Conservation (phyloP, 2,113 vertebrate species). For the Silurus meridionalis region DNA sequence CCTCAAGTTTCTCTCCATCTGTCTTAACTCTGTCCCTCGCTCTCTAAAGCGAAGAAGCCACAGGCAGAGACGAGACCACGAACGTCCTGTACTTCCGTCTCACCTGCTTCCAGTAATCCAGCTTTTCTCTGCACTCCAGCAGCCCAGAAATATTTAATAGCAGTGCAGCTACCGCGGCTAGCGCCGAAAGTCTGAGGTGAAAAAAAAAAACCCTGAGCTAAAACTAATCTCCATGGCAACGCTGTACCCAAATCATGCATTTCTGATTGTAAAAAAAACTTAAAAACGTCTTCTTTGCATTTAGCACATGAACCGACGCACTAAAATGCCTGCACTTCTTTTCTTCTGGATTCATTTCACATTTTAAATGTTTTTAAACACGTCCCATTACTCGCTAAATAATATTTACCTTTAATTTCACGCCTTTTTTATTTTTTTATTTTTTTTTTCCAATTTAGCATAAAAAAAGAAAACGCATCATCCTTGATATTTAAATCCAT, state of each 20-base stretch:
- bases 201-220: background rate
- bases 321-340: background rate
- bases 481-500: background rate
- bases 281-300: background rate
- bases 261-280: background rate
- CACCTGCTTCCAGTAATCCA: constrained; percentile 22
- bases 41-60: constrained; percentile 11
- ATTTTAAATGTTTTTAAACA: background rate
- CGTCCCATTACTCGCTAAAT: background rate
- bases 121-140: constrained; percentile 13
- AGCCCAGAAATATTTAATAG: constrained; percentile 7
- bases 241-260: background rate
- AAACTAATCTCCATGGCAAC: background rate
- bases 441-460: background rate
- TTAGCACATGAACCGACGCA: background rate
- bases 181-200: background rate
- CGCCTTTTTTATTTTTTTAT: background rate
- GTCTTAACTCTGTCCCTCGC: background rate
- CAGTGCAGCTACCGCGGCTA: constrained; percentile 2
- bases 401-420: background rate
- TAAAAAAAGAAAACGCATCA: too few species aligned
- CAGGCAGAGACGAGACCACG: background rate
- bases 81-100: background rate
- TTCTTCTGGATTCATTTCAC: background rate
- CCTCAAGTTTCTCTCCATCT: background rate